Evolutionary conservation across 2,888 invertebrate species (phyloP).

Genomic region (Eulithis prunata): DNA sequence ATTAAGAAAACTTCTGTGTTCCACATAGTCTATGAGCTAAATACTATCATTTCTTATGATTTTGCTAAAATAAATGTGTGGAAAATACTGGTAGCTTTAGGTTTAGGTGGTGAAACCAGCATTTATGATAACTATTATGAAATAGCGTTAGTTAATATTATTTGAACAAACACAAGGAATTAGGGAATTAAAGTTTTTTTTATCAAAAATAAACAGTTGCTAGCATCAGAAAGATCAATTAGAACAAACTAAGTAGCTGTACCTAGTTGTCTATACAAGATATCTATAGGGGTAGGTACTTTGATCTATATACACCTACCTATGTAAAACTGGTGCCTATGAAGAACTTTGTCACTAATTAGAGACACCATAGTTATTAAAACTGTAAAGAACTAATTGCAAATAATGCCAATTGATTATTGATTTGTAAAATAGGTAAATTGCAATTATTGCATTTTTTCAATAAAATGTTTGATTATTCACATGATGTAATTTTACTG

Average conservation of each 20-base stretch:
- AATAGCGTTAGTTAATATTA: constrained; percentile 38
- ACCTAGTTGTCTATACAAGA: no score
- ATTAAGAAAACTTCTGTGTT: constrained; percentile 63
- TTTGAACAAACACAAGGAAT: constrained; percentile 45
- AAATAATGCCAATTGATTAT: constrained; percentile 31
- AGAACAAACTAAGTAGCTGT: not conserved
- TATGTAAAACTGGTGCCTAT: constrained; percentile 31
- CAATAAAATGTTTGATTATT: constrained; percentile 60
- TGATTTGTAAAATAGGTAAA: constrained; percentile 30
- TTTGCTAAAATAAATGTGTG: constrained; percentile 15
- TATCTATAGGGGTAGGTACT: not conserved
- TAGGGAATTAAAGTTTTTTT: not conserved
- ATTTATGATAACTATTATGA: constrained; percentile 48
- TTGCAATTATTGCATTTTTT: constrained; percentile 57
- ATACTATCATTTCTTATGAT: constrained; percentile 23
- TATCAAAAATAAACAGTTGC: not conserved
- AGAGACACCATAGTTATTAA: constrained; percentile 13
- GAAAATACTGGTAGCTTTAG: constrained; percentile 52
- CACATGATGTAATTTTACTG: constrained; percentile 74
- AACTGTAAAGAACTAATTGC: constrained; percentile 31
- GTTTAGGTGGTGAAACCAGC: constrained; percentile 51
- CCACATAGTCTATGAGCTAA: constrained; percentile 50
- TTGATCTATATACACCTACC: not conserved
- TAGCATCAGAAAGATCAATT: not conserved
- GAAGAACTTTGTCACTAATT: constrained; percentile 13